phyloP scores from a whole-genome alignment of 1,140 invertebrate genomes.

The Drosophila bifasciata region DNA sequence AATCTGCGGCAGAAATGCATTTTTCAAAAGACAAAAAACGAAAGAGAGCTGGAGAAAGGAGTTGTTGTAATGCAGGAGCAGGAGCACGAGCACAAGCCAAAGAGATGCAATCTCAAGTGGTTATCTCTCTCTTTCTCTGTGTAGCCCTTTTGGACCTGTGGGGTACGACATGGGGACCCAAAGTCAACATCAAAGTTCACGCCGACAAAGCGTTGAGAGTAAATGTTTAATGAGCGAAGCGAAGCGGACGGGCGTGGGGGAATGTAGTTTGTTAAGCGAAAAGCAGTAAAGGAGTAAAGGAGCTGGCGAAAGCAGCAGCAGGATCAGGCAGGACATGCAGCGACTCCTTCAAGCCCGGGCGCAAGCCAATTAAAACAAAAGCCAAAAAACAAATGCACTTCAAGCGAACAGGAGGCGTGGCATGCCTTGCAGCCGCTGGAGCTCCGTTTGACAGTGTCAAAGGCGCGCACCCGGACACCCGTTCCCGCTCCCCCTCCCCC shows the following conservation, averaged over 20 bases:
- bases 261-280: slow-evolving; percentile 58
- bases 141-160: slow-evolving; percentile 41
- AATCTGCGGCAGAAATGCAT: slow-evolving; percentile 79
- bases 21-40: slow-evolving; percentile 70
- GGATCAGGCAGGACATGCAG: slow-evolving; percentile 40
- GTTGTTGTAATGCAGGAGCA: background rate
- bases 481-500: too few species aligned
- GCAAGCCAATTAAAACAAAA: slow-evolving; percentile 81
- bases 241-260: background rate
- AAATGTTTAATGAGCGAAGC: slow-evolving; percentile 78
- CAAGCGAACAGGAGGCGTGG: slow-evolving; percentile 33
- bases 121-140: slow-evolving; percentile 64
- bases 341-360: slow-evolving; percentile 62
- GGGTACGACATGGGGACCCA: slow-evolving; percentile 32
- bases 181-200: slow-evolving; percentile 82
- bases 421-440: slow-evolving; percentile 6
- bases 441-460: slow-evolving; percentile 73
- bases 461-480: slow-evolving; percentile 32
- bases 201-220: slow-evolving; percentile 79
- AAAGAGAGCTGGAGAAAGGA: background rate
- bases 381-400: slow-evolving; percentile 81
- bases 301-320: background rate
- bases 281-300: slow-evolving; percentile 41
- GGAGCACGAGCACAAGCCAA: slow-evolving; percentile 18
- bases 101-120: slow-evolving; percentile 79